phyloP scores from a whole-genome alignment of 2,797 vertebrate species.

The Ibycter americanus region DNA sequence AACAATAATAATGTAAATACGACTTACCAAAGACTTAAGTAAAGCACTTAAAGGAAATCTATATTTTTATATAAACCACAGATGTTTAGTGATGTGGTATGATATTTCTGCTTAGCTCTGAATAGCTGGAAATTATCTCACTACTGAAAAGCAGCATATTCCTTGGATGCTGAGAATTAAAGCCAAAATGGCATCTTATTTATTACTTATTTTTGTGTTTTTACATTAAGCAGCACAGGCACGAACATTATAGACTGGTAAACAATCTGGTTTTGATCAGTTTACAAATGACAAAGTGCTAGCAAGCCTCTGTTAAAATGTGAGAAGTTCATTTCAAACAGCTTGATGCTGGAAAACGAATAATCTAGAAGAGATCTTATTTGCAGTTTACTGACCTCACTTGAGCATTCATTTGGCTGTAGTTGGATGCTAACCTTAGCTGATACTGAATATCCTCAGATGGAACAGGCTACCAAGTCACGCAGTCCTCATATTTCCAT shows the following conservation, averaged over 20 bases:
- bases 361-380: neutral
- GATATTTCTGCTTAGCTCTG: conserved; percentile 55
- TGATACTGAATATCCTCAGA: conserved; percentile 44
- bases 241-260: neutral
- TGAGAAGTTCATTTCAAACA: neutral
- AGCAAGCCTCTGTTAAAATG: neutral
- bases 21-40: conserved; percentile 67
- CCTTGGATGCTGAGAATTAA: neutral
- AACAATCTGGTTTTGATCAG: neutral
- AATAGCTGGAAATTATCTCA: conserved; percentile 50
- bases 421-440: conserved; percentile 45
- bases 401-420: neutral
- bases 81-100: conserved; percentile 64
- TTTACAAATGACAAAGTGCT: neutral
- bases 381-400: conserved; percentile 45
- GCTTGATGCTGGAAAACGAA: neutral
- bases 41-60: conserved; percentile 79
- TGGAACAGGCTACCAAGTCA: conserved; percentile 46
- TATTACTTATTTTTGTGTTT: neutral
- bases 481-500: conserved; percentile 54
- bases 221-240: neutral
- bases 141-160: neutral
- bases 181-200: neutral
- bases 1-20: conserved; percentile 74
- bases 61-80: conserved; percentile 74